Percentiles rank a stretch among this genome's conserved stretches.
Evolutionary conservation across 2,113 vertebrate genomes (phyloP).

Genomic region (Steatornis caripensis): DNA sequence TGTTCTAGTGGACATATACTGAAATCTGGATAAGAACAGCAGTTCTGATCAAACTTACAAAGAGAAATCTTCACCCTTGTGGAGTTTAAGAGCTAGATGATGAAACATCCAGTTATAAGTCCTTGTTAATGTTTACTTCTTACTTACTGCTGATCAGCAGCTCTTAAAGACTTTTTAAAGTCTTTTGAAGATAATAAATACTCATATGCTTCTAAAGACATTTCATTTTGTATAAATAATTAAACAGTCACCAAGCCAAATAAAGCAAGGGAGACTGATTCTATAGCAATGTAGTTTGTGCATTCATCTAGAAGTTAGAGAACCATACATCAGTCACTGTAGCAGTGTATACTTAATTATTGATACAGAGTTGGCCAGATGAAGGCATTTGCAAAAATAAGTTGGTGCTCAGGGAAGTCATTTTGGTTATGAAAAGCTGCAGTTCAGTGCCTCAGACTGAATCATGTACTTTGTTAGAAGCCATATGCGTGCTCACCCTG

Average conservation of each 20-base stretch:
- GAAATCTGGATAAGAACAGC: neutral
- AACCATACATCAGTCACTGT: constrained; percentile 6
- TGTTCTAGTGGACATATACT: neutral
- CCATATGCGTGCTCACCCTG: neutral
- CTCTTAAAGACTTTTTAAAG: neutral
- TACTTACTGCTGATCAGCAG: neutral
- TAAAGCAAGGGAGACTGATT: constrained; percentile 33
- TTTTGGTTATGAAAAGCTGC: neutral
- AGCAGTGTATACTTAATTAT: constrained; percentile 37
- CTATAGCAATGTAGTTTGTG: neutral
- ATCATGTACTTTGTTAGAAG: neutral
- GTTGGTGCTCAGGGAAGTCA: neutral
- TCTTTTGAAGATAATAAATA: neutral
- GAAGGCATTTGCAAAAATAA: constrained; percentile 21
- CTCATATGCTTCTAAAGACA: neutral
- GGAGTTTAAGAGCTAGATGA: neutral
- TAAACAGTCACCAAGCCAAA: constrained; percentile 27
- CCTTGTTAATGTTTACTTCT: neutral
- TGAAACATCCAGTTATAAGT: neutral
- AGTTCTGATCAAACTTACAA: neutral
- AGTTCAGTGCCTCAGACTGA: neutral
- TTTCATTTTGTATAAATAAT: constrained; percentile 44
- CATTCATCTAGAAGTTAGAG: neutral
- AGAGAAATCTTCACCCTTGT: neutral
- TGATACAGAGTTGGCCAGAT: neutral